Conservation (phyloP, 1,140 invertebrate species). For the Steinernema khuongi region DNA sequence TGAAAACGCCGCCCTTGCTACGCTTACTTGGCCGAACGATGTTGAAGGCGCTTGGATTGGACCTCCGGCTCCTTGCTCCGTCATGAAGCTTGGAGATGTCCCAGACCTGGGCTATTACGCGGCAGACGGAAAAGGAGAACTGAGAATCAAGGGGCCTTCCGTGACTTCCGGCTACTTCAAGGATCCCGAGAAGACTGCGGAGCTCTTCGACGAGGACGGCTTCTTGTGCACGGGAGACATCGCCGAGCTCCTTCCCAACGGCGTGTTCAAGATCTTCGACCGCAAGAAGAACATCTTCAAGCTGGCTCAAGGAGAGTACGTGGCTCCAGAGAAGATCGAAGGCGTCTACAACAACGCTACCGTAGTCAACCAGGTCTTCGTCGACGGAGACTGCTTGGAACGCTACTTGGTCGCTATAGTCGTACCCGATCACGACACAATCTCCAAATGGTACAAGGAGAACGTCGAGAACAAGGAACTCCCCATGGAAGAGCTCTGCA, state of each 20-base stretch:
- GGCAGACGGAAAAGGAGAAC: slow-evolving; percentile 23
- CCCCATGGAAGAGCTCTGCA: slow-evolving; percentile 44
- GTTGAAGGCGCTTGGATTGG: slow-evolving; percentile 83
- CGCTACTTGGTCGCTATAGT: slow-evolving; percentile 27
- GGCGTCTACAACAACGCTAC: slow-evolving; percentile 86
- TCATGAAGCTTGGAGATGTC: slow-evolving; percentile 27
- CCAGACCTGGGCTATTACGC: slow-evolving; percentile 28
- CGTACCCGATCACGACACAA: slow-evolving; percentile 42
- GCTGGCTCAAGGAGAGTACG: slow-evolving; percentile 77
- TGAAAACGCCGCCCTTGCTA: slow-evolving; percentile 84
- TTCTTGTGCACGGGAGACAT: slow-evolving; percentile 57
- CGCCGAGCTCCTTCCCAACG: slow-evolving; percentile 58
- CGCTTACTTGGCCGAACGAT: slow-evolving; percentile 83
- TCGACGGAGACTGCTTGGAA: slow-evolving; percentile 79
- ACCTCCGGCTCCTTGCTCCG: slow-evolving; percentile 61
- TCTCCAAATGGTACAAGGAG: slow-evolving; percentile 37
- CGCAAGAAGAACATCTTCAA: slow-evolving; percentile 64
- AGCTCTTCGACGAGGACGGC: slow-evolving; percentile 61
- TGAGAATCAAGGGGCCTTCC: slow-evolving; percentile 47
- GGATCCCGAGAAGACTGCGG: slow-evolving; percentile 60
- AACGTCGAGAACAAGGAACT: slow-evolving; percentile 21
- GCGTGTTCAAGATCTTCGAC: slow-evolving; percentile 62
- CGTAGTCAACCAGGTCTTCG: slow-evolving; percentile 89
- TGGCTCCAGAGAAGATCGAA: slow-evolving; percentile 98
- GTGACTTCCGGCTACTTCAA: slow-evolving; percentile 54